A percentile compares a stretch with the other conserved stretches of the same genome.
Conservation (phyloP, 2,888 invertebrate species). For the Microplitis manilae region DNA sequence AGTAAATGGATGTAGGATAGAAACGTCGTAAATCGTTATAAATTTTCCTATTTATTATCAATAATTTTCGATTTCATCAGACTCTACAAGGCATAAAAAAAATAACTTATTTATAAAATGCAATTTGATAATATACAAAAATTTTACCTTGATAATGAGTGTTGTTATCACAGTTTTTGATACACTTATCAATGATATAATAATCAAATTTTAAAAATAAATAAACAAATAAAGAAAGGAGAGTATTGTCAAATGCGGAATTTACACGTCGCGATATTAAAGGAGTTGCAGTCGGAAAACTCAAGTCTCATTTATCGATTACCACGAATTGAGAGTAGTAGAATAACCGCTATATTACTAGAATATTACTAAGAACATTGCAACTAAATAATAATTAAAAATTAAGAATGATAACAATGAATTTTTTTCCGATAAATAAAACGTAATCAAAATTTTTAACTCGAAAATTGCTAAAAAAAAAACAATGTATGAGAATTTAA, state of each 20-base stretch:
- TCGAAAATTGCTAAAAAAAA: no score
- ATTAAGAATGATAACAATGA: not conserved
- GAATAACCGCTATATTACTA: conserved; percentile 51
- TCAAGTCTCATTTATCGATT: conserved; percentile 49
- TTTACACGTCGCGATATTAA: conserved; percentile 31
- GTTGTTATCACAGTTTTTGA: not conserved
- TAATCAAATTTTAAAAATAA: conserved; percentile 4
- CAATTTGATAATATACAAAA: not conserved
- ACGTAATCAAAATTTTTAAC: no score
- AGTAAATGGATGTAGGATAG: not conserved
- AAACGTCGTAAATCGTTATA: not conserved
- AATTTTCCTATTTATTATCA: not conserved
- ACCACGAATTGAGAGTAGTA: conserved; percentile 36
- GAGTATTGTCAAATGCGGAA: conserved; percentile 26
- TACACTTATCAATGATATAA: not conserved
- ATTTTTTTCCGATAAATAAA: no score
- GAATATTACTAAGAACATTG: not conserved
- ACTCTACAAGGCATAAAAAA: not conserved
- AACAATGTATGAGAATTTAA: no score
- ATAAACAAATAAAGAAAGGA: conserved; percentile 31
- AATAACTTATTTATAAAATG: not conserved
- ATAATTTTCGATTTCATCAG: not conserved
- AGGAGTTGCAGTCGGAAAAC: conserved; percentile 38
- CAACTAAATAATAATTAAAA: not conserved
- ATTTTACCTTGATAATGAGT: not conserved